These are phyloP conservation scores for Scelioninae gen. 1 DNA, from an alignment of 2,888 invertebrate genomes.

Conservation along the genomic window DNA sequence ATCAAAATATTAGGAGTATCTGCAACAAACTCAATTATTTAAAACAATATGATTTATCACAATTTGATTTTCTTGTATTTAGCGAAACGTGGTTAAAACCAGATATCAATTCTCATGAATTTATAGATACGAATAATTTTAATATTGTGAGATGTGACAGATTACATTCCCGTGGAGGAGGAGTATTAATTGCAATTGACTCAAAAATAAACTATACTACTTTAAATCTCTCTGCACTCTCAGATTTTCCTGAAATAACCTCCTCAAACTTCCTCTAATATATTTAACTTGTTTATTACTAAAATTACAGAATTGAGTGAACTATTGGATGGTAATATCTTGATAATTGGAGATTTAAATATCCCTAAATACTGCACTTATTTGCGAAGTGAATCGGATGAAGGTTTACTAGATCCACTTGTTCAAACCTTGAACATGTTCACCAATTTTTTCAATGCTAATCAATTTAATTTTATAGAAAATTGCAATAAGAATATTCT, in stretches of 20 bases:
- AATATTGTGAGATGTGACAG: not conserved
- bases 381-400: too few relatives aligned
- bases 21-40: not conserved
- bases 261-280: not conserved
- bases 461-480: too few relatives aligned
- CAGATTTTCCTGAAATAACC: not conserved
- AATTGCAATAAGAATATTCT: too few relatives aligned
- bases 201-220: not conserved
- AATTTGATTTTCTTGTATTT: not conserved
- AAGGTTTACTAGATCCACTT: too few relatives aligned
- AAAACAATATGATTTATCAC: too few relatives aligned
- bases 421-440: too few relatives aligned
- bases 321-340: too few relatives aligned
- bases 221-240: not conserved
- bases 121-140: not conserved
- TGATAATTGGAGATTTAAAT: too few relatives aligned
- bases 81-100: slow-evolving; percentile 10
- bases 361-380: too few relatives aligned
- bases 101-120: not conserved
- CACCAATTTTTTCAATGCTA: too few relatives aligned
- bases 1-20: slow-evolving; percentile 5
- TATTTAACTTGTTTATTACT: not conserved
- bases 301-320: not conserved
- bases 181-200: not conserved
- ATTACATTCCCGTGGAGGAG: not conserved